A percentile compares a stretch with the other conserved stretches of the same genome.
Conservation (phyloP, 2,797 vertebrate species). For the Helicolenus hilgendorfi region DNA sequence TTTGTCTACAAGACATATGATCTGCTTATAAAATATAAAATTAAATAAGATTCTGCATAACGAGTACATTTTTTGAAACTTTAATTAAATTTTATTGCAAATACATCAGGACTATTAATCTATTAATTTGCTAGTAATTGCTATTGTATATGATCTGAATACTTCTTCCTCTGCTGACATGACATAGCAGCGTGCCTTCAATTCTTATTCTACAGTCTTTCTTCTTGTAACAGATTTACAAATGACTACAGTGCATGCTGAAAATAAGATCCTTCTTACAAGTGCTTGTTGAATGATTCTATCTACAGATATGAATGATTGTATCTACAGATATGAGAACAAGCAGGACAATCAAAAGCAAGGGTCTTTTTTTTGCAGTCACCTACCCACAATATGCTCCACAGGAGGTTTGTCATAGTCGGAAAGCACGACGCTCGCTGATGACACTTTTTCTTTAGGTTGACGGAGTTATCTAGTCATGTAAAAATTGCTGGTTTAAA, state of each 20-base stretch:
- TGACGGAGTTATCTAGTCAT: background rate
- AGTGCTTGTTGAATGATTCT: background rate
- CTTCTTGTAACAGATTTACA: background rate
- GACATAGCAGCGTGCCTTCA: background rate
- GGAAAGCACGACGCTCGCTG: no score
- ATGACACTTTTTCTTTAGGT: background rate
- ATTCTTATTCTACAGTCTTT: background rate
- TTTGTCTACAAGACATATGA: no score
- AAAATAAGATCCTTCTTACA: background rate
- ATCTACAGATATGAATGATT: background rate
- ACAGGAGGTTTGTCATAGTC: background rate
- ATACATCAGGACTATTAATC: background rate
- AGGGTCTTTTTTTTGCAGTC: background rate
- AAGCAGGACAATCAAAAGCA: background rate
- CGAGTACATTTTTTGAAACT: rapidly evolving
- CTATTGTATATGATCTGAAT: background rate
- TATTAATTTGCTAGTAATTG: background rate
- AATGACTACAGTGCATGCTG: background rate
- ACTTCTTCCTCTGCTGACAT: background rate
- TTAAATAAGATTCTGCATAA: rapidly evolving
- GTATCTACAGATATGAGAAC: background rate
- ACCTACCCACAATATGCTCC: background rate
- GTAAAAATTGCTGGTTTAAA: background rate
- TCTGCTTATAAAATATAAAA: no score
- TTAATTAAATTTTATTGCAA: background rate